phyloP scores from a whole-genome alignment of 2,113 vertebrate genomes.

The Nerophis ophidion region DNA sequence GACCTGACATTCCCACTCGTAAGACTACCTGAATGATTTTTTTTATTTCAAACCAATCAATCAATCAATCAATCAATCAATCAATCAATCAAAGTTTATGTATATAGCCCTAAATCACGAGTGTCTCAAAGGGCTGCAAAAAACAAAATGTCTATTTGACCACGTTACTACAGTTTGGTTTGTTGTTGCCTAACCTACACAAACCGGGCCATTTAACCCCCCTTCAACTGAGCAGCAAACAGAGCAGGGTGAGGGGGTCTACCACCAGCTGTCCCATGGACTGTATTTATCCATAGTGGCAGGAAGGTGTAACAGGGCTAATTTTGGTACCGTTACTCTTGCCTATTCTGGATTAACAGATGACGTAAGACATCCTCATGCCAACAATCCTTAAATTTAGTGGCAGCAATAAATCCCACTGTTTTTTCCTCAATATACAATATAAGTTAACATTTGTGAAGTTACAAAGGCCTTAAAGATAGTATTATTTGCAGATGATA shows the following conservation, averaged over 20 bases:
- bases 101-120: no score
- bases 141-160: neutral
- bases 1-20: slow-evolving; percentile 2
- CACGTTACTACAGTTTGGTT: neutral
- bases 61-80: no score
- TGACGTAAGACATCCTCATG: no score
- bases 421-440: no score
- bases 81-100: no score
- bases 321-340: neutral
- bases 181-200: neutral
- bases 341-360: no score
- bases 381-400: no score
- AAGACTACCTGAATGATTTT: neutral
- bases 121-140: no score
- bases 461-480: no score
- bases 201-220: neutral
- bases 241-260: slow-evolving; percentile 7
- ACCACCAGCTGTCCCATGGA: slow-evolving; percentile 4
- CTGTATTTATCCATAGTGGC: neutral
- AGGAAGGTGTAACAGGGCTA: neutral
- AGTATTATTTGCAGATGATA: no score
- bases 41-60: neutral
- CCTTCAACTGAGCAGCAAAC: neutral
- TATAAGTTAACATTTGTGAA: no score
- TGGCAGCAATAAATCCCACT: no score